Evolutionary conservation across 2,113 vertebrate species (phyloP).

Genomic region (Grallaria varia): DNA sequence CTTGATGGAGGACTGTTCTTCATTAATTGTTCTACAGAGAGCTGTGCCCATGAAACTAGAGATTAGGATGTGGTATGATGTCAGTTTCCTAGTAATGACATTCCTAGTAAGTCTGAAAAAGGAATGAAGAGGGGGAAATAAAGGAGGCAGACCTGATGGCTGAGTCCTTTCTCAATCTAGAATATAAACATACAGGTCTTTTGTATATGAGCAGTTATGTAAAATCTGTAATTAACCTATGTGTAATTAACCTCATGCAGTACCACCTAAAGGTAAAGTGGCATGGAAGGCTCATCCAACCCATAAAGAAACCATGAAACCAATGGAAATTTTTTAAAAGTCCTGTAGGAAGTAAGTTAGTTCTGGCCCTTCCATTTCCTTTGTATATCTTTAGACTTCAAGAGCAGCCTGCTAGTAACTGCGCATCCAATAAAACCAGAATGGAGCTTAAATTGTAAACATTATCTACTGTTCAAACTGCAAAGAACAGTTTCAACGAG

Average conservation of each 20-base stretch:
- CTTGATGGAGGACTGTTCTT: not conserved
- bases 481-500: not conserved
- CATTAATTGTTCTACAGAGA: not conserved
- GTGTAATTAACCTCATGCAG: accelerated
- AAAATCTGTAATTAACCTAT: not conserved
- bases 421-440: not conserved
- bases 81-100: not conserved
- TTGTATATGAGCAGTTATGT: not conserved
- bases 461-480: not conserved
- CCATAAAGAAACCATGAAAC: not conserved
- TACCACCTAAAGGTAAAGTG: not conserved
- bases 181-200: not conserved
- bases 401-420: not conserved
- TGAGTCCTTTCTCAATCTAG: not conserved
- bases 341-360: not conserved
- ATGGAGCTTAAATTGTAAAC: not conserved
- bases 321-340: not conserved
- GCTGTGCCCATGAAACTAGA: not conserved
- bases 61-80: not conserved
- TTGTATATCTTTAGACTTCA: not conserved
- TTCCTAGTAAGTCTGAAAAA: not conserved
- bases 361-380: not conserved
- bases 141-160: not conserved
- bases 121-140: not conserved
- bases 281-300: not conserved